These are phyloP conservation scores for Caiman crocodilus DNA, from an alignment of 2,797 vertebrate genomes.

Conservation along the genomic window DNA sequence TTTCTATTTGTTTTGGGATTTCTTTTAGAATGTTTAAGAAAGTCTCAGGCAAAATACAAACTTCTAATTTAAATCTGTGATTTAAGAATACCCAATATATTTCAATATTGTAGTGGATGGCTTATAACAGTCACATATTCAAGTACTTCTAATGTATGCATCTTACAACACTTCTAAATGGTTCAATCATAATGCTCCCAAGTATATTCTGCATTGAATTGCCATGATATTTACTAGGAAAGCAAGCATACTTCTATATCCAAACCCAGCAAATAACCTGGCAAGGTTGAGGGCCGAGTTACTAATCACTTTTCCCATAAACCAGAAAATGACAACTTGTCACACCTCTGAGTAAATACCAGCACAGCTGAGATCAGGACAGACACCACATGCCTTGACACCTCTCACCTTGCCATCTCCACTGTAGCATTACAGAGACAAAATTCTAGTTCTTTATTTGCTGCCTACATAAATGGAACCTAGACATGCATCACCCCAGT, in stretches of 20 bases:
- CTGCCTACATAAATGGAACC: neutral
- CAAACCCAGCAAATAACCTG: constrained; percentile 25
- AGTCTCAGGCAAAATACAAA: neutral
- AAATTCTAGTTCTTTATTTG: neutral
- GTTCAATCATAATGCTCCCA: constrained; percentile 29
- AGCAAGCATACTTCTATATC: constrained; percentile 46
- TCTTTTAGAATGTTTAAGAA: neutral
- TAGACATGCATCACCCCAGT: accelerated
- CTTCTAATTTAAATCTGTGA: neutral
- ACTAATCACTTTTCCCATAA: constrained; percentile 36
- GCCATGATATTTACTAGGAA: constrained; percentile 55
- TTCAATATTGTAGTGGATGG: neutral
- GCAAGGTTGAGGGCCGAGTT: constrained; percentile 21
- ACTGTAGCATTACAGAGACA: neutral
- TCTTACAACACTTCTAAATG: constrained; percentile 4
- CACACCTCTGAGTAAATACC: constrained; percentile 30
- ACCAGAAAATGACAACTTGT: constrained; percentile 50
- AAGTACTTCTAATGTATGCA: neutral
- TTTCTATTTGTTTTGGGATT: neutral
- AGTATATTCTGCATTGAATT: constrained; percentile 49
- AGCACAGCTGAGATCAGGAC: constrained; percentile 2
- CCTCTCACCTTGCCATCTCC: neutral
- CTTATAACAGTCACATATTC: too few relatives aligned
- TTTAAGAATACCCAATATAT: neutral
- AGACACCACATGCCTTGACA: constrained; percentile 23